These are phyloP conservation scores for Hydropotes inermis DNA, from an alignment of 2,113 vertebrate species.

Conservation along the genomic window DNA sequence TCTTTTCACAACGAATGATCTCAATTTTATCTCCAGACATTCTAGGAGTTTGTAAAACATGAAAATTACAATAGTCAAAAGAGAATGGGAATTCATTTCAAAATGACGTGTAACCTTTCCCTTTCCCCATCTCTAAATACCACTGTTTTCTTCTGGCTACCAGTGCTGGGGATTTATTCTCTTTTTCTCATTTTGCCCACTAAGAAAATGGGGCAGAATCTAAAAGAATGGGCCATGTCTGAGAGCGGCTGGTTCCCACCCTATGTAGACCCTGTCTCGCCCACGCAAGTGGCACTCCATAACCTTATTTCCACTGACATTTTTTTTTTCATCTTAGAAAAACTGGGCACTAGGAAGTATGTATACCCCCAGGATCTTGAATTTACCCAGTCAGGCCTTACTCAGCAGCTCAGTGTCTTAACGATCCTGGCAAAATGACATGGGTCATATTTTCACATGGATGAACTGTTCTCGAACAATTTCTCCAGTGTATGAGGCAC, in stretches of 20 bases:
- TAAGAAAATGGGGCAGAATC: constrained; percentile 54
- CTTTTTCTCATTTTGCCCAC: constrained; percentile 46
- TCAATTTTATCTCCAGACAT: constrained; percentile 37
- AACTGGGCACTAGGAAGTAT: constrained; percentile 55
- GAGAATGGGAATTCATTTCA: constrained; percentile 55
- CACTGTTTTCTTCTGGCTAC: constrained; percentile 35
- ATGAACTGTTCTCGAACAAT: constrained; percentile 78
- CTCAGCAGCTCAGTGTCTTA: constrained; percentile 73
- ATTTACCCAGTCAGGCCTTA: constrained; percentile 72
- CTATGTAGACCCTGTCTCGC: constrained; percentile 71
- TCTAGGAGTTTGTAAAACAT: constrained; percentile 28
- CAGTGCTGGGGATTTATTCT: background rate
- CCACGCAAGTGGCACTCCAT: constrained; percentile 71
- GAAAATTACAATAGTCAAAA: constrained; percentile 46
- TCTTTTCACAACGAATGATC: constrained; percentile 13
- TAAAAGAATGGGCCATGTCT: constrained; percentile 69
- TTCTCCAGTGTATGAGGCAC: constrained; percentile 79
- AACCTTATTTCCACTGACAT: constrained; percentile 74
- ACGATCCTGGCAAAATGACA: constrained; percentile 75
- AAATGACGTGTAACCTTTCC: constrained; percentile 43
- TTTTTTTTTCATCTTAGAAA: constrained; percentile 56
- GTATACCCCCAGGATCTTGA: constrained; percentile 67
- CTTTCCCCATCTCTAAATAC: constrained; percentile 52
- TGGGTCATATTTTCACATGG: constrained; percentile 82
- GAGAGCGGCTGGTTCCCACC: constrained; percentile 71